Evolutionary conservation across 1,140 invertebrate genomes (phyloP), one percentile per base, ranked within the genome.

Genomic region (Achroia grisella): DNA sequence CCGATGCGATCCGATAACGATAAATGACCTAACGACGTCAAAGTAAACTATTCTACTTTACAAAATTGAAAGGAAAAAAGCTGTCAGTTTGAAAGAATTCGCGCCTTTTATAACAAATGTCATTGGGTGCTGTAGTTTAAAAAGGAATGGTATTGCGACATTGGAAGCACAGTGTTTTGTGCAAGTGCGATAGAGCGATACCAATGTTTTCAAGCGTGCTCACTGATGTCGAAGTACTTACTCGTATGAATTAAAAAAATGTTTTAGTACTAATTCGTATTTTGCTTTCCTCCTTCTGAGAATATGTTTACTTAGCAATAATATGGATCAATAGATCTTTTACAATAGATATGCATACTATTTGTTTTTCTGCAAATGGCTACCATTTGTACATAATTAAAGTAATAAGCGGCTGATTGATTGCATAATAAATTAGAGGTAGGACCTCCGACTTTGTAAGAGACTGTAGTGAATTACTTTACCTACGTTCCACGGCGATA

Each of bases 1-100:
- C 63, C 52, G 63, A 66, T 66, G 33, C 23, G 44, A 48, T 53
- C 47, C 17, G 60, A 62, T 62, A 57, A 52, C 45, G 40, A 41
- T 53, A 43, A 36, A 23, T 10, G 28, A 27, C 44, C 27, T 34
- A 48, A 48, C 33, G 23, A 46, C 13, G 39, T 35, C 42, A 42
- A 23, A 23, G 17, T 23, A 23, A 23, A 23, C 17, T 32, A 49
- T 43, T 37, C 35, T 43, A 31, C 29, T 17, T 43, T 23, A 27
- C 15, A 31, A 43, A 31, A 31, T 41, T 41, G 31, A 32, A 41
- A 41, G 15, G 28, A 41, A 39, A 32, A 41, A 35, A 23, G 17
- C 6, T 37, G 35, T 37, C 35, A 37, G 15, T 37, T 6, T 3
- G 6, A 2, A 23, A 23, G 35, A 37, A 37, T 37, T 15, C 35